Evolutionary conservation across 2,888 invertebrate species (phyloP).

Genomic region (Lithodes maja): DNA sequence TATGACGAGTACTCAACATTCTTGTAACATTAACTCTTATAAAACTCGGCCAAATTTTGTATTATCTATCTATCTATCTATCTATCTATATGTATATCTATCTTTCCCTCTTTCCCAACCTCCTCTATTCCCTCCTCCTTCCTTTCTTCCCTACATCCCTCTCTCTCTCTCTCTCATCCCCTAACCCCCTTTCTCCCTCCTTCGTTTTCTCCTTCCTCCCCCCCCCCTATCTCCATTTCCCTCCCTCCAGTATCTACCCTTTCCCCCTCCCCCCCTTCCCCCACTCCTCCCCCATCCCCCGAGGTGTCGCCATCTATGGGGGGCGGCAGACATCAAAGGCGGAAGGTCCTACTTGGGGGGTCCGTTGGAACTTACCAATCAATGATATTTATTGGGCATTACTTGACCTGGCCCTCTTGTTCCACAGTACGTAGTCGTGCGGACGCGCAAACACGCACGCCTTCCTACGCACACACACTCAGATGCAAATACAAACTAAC

Average conservation of each 20-base stretch:
- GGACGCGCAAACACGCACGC: not conserved
- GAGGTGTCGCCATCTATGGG: conserved; percentile 58
- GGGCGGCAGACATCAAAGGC: conserved; percentile 50
- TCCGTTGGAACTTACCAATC: conserved; percentile 54
- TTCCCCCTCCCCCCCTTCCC: not conserved
- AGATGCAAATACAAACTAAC: too few species aligned
- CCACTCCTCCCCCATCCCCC: not conserved
- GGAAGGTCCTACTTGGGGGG: conserved; percentile 41
- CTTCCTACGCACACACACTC: not conserved
- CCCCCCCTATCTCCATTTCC: not conserved
- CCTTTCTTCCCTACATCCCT: not conserved
- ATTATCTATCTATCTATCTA: not conserved
- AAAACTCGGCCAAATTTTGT: too few species aligned
- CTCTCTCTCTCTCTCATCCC: not conserved
- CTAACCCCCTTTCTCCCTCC: not conserved
- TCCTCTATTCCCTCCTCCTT: not conserved
- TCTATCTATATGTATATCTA: not conserved
- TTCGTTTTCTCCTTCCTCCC: not conserved
- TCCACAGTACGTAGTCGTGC: not conserved
- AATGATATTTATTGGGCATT: conserved; percentile 49
- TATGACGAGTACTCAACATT: too few species aligned
- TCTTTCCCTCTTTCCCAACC: not conserved
- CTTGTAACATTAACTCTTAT: too few species aligned
- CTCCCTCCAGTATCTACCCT: not conserved
- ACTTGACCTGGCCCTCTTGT: not conserved